Evolutionary conservation across 1,140 invertebrate genomes (phyloP).

Genomic region (Schlechtendalia chinensis): DNA sequence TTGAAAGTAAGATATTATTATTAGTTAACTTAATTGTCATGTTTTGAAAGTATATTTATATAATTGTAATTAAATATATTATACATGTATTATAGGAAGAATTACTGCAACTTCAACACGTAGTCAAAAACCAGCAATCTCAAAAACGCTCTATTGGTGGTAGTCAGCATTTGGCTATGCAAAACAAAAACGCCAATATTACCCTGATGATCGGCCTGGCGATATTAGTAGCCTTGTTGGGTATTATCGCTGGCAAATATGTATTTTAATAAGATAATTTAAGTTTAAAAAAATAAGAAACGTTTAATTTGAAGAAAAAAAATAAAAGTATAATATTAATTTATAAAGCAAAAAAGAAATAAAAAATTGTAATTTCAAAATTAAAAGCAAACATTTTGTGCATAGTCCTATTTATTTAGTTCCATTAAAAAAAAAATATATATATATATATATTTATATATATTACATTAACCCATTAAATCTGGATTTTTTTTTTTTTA

Average conservation of each 20-base stretch:
- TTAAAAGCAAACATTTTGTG: slow-evolving; percentile 33
- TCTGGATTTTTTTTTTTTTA: too few relatives aligned
- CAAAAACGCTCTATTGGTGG: slow-evolving; percentile 35
- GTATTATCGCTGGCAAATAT: slow-evolving; percentile 44
- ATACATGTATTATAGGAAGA: slow-evolving; percentile 29
- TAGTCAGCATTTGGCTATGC: slow-evolving; percentile 42
- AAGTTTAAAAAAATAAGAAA: slow-evolving; percentile 37
- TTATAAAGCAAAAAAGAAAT: slow-evolving; percentile 43
- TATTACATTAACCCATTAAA: too few relatives aligned
- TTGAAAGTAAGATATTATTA: slow-evolving; percentile 61
- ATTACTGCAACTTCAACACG: slow-evolving; percentile 34
- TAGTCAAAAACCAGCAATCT: slow-evolving; percentile 19
- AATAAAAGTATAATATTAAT: slow-evolving; percentile 38
- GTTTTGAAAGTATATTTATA: background rate
- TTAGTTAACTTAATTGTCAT: background rate
- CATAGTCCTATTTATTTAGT: slow-evolving; percentile 43
- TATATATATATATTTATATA: background rate
- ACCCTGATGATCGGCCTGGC: slow-evolving; percentile 29
- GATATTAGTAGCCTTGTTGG: slow-evolving; percentile 40
- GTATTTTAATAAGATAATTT: slow-evolving; percentile 41
- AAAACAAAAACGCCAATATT: slow-evolving; percentile 37
- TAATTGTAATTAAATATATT: background rate
- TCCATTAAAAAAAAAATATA: slow-evolving; percentile 1
- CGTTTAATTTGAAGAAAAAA: slow-evolving; percentile 35
- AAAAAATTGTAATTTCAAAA: slow-evolving; percentile 26